Evolutionary conservation across 2,888 invertebrate genomes (phyloP).

Genomic region (Drosophila ochracea): DNA sequence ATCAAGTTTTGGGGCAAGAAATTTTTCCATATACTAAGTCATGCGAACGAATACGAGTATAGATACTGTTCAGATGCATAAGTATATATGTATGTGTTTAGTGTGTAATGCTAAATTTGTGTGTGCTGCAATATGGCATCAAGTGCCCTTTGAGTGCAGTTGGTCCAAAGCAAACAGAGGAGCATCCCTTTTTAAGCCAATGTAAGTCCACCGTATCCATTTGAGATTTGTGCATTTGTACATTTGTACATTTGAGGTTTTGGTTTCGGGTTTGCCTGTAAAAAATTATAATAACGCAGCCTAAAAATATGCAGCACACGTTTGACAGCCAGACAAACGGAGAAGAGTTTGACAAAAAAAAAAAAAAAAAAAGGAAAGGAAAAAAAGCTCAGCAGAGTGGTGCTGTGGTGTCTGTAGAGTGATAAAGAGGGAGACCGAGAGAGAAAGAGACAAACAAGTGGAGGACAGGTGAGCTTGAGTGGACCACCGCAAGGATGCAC

Average conservation of each 20-base stretch:
- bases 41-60: background rate
- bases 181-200: conserved; percentile 22
- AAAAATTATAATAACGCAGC: conserved; percentile 44
- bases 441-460: background rate
- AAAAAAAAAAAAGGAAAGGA: background rate
- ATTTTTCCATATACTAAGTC: background rate
- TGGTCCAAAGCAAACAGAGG: background rate
- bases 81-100: background rate
- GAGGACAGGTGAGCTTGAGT: conserved; percentile 24
- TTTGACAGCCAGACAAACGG: conserved; percentile 63
- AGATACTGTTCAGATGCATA: background rate
- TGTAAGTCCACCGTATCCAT: conserved; percentile 34
- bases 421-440: background rate
- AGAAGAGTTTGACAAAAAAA: conserved; percentile 61
- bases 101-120: background rate
- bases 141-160: background rate
- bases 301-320: conserved; percentile 72
- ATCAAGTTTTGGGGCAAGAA: rapidly evolving
- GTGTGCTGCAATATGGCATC: background rate
- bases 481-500: conserved; percentile 73
- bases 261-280: conserved; percentile 28
- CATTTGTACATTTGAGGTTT: conserved; percentile 38
- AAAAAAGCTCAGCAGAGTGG: conserved; percentile 36
- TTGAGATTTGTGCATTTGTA: conserved; percentile 41
- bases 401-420: background rate